phyloP scores from a whole-genome alignment of 2,113 vertebrate species.

The Sebastes fasciatus region DNA sequence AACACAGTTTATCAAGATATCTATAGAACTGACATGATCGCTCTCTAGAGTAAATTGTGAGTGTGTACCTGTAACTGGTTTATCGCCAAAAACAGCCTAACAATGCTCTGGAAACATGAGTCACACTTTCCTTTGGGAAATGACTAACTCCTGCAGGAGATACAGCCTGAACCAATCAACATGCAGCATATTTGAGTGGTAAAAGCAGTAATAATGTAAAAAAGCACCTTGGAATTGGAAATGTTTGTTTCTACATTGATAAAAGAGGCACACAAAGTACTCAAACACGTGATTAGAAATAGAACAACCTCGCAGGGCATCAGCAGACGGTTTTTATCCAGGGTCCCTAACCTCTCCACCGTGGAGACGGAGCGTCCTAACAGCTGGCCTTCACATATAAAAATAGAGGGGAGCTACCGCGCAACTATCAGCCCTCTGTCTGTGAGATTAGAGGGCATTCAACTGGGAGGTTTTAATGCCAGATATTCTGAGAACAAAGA shows the following conservation, averaged over 20 bases:
- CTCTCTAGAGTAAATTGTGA: background rate
- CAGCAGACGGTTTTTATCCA: background rate
- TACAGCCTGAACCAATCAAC: background rate
- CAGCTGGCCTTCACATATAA: constrained; percentile 57
- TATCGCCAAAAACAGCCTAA: background rate
- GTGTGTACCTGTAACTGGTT: background rate
- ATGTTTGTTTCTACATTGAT: background rate
- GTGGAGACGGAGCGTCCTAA: constrained; percentile 22
- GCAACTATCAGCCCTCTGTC: constrained; percentile 35
- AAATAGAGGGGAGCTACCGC: constrained; percentile 53
- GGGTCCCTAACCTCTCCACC: constrained; percentile 22
- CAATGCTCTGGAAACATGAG: background rate
- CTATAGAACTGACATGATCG: background rate
- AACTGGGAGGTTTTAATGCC: constrained; percentile 56
- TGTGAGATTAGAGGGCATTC: constrained; percentile 54
- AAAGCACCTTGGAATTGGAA: background rate
- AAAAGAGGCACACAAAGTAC: background rate
- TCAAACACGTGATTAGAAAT: constrained; percentile 10
- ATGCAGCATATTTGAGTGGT: background rate
- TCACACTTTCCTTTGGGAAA: background rate
- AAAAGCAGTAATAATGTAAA: background rate
- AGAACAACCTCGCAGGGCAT: constrained; percentile 1
- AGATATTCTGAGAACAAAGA: constrained; percentile 66
- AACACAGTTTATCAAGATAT: constrained; percentile 8
- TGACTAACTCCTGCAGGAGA: background rate